Evolutionary conservation across 1,140 invertebrate genomes (phyloP), one percentile per base, ranked within the genome.

Genomic region (Trialeurodes vaporariorum): DNA sequence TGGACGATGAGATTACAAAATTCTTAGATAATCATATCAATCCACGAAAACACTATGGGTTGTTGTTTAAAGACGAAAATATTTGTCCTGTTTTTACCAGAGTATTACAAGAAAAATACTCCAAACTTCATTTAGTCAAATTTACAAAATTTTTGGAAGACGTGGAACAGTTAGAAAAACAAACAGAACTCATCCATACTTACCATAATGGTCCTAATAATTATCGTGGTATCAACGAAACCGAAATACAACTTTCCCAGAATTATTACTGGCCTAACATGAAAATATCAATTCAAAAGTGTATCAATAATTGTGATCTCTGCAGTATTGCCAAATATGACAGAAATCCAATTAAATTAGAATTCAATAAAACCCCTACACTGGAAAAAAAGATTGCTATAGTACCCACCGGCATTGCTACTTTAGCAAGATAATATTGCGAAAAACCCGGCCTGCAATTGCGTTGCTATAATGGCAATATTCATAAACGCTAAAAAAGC

Each of bases 291-390:
- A 59, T 68, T 26, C 67, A 40, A 25, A 64, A 65, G 0, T 72
- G 64, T 65, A 25, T 72, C 5, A 40, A 24, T 17, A 9, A 13
- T 9, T 73, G 72, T n/a, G 22, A n/a, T 0, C 26, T 25, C 2
- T 71, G 69, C 13, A 67, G 71, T 22, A 27, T 62, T 1, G 70
- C 68, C 9, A 71, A 71, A 64, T 66, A 59, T 17, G 59, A 27
- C 22, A 66, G 59, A 34, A 66, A 63, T 63, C 34, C 34, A 17
- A n/a, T 61, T 25, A 34, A 61, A 68, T 64, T 67, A 24, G 65
- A 76, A 0, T 64, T 76, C 23, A 70, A 73, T 12, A 58, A 62
- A 2, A 67, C 66, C n/a, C 61, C 66, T 2, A 67, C 66, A 25
- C 40, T n/a, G n/a, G n/a, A n/a, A n/a, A n/a, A n/a, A n/a, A n/a